phyloP scores from a whole-genome alignment of 2,888 invertebrate genomes.

The Saturnia pavonia region DNA sequence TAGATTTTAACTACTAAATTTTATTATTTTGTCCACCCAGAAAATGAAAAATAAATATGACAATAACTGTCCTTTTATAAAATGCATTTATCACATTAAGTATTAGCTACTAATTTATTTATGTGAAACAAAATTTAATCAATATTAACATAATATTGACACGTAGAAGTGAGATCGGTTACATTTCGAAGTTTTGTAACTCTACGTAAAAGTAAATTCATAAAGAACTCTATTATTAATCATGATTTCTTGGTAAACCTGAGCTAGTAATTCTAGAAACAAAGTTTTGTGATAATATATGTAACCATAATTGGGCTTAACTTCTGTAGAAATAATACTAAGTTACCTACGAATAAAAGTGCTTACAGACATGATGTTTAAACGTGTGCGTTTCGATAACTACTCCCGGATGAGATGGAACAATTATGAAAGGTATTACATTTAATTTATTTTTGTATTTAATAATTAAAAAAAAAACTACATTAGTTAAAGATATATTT shows the following conservation, averaged over 20 bases:
- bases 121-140: background rate
- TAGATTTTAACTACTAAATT: background rate
- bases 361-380: conserved; percentile 11
- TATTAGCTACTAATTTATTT: background rate
- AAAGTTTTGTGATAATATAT: background rate
- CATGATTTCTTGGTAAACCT: background rate
- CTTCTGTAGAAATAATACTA: background rate
- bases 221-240: background rate
- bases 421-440: background rate
- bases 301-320: background rate
- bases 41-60: background rate
- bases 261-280: too few relatives aligned
- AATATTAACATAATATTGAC: background rate
- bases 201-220: background rate
- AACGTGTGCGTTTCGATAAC: conserved; percentile 16
- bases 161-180: too few relatives aligned
- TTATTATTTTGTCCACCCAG: background rate
- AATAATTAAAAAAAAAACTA: too few relatives aligned
- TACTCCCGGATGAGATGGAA: background rate
- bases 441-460: too few relatives aligned
- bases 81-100: too few relatives aligned
- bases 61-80: background rate
- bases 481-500: too few relatives aligned
- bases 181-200: too few relatives aligned
- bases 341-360: background rate